Percentiles rank a stretch among this genome's conserved stretches.
phyloP scores from a whole-genome alignment of 2,888 invertebrate genomes.

The Biston stratarius region DNA sequence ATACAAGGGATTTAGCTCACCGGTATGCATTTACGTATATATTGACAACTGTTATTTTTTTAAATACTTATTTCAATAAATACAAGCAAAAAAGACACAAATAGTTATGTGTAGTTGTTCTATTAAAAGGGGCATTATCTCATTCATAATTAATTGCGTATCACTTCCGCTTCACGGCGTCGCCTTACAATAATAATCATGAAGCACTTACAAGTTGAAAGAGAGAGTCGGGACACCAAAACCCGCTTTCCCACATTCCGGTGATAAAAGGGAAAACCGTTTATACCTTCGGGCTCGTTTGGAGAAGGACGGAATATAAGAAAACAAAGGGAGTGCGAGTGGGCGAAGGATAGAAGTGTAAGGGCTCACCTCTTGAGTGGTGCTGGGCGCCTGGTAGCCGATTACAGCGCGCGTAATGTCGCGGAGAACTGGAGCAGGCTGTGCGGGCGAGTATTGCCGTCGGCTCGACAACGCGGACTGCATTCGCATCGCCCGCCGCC shows the following conservation, averaged over 20 bases:
- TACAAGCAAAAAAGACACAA: no score
- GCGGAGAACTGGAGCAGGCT: slow-evolving; percentile 58
- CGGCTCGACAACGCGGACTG: slow-evolving; percentile 78
- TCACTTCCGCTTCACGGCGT: slow-evolving; percentile 46
- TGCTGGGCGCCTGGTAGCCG: slow-evolving; percentile 79
- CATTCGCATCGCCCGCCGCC: slow-evolving; percentile 69
- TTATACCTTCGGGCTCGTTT: slow-evolving; percentile 59
- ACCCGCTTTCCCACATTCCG: slow-evolving; percentile 84
- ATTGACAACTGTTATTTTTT: no score
- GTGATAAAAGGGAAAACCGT: slow-evolving; percentile 83
- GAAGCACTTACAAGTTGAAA: slow-evolving; percentile 79
- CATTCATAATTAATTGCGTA: slow-evolving; percentile 8
- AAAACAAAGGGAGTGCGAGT: slow-evolving; percentile 59
- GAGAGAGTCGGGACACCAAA: slow-evolving; percentile 82
- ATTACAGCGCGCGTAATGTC: slow-evolving; percentile 83
- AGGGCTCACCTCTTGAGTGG: slow-evolving; percentile 75
- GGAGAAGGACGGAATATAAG: slow-evolving; percentile 64
- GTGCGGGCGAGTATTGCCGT: slow-evolving; percentile 72
- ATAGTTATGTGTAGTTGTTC: no score
- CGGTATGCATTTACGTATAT: no score
- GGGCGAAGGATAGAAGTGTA: slow-evolving; percentile 68
- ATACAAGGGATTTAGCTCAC: no score
- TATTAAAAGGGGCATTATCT: neutral
- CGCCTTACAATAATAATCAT: slow-evolving; percentile 61
- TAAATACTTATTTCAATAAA: no score